Evolutionary conservation across 2,888 invertebrate genomes (phyloP), one percentile per base, ranked within the genome.

Genomic region (Cyaniris semiargus): DNA sequence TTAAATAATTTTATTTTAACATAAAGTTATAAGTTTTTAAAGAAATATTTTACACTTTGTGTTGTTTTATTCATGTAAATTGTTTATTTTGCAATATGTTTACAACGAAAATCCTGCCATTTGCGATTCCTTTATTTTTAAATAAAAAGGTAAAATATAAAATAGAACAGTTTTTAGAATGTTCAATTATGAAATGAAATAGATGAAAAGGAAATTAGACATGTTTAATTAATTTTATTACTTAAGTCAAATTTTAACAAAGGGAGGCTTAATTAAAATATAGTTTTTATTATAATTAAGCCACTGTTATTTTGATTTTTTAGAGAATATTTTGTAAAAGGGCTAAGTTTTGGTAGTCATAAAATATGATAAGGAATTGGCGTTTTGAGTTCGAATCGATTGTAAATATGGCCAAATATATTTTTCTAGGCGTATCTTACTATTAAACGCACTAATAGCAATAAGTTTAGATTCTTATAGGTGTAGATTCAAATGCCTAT

Each of bases 331-430:
- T 60, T 10, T 23, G 8, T 23, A 21, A 23, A 38, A 38, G 3
- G 38, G 10, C 10, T 38, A 44, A 18, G 53, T 53, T 53, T 18
- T 53, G 13, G 13, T 18, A 15, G 27, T 18, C 60, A 60, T 23
- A 0, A 8, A 23, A 13, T 18, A 18, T 2, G 60, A 60, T 60
- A 27, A 66, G 23, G 66, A 66, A 66, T 75, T 56, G 23, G 58
- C n/a, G 53, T 18, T 23, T 27, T 23, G 53, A 18, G 21, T 21
- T 76, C n/a, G 60, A 38, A 76, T 23, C 15, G 23, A 74, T 72
- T 72, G 72, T 44, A 72, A 72, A 71, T 44, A 74, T 21, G 74
- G 53, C 74, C 74, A 74, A 74, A 74, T 74, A 53, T 74, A 74
- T 53, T 48, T 48, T 74, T 53, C 27, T 23, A 48, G 74, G 23